These are phyloP conservation scores for Melanocharis versteri DNA, from an alignment of 2,113 vertebrate species.

Conservation along the genomic window DNA sequence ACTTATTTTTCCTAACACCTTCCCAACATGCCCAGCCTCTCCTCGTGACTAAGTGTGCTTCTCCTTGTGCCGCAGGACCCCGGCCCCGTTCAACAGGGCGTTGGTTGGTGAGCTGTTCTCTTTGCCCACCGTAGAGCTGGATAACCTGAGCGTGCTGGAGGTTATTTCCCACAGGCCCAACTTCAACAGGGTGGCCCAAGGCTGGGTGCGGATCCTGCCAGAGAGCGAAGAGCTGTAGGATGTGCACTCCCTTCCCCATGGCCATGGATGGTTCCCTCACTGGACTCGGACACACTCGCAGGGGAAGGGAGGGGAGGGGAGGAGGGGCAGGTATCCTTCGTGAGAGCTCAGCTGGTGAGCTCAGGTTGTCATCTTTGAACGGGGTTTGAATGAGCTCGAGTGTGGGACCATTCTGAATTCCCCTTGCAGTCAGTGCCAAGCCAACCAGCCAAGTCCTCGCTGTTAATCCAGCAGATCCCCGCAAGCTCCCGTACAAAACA, in stretches of 20 bases:
- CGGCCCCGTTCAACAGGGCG: conserved; percentile 80
- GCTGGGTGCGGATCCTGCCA: conserved; percentile 79
- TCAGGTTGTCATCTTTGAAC: background rate
- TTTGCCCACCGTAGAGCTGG: conserved; percentile 65
- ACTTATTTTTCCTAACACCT: background rate
- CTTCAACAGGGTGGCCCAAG: conserved; percentile 88
- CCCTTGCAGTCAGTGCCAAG: background rate
- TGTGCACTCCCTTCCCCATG: accelerated
- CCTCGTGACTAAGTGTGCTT: background rate
- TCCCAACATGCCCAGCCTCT: accelerated
- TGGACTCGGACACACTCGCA: background rate
- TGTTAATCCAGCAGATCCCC: background rate
- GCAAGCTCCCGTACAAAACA: accelerated
- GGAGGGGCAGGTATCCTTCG: accelerated
- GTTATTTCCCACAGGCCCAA: conserved; percentile 78
- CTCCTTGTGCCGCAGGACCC: conserved; percentile 69
- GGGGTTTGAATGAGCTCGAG: background rate
- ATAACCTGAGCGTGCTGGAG: conserved; percentile 68
- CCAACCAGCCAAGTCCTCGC: background rate
- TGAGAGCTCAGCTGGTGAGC: background rate
- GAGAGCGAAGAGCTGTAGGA: conserved; percentile 89
- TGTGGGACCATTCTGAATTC: background rate
- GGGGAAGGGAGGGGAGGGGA: background rate
- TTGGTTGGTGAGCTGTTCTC: conserved; percentile 66
- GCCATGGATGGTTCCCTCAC: background rate